These are phyloP conservation scores for Pampus argenteus DNA, from an alignment of 2,797 vertebrate genomes.

Conservation along the genomic window DNA sequence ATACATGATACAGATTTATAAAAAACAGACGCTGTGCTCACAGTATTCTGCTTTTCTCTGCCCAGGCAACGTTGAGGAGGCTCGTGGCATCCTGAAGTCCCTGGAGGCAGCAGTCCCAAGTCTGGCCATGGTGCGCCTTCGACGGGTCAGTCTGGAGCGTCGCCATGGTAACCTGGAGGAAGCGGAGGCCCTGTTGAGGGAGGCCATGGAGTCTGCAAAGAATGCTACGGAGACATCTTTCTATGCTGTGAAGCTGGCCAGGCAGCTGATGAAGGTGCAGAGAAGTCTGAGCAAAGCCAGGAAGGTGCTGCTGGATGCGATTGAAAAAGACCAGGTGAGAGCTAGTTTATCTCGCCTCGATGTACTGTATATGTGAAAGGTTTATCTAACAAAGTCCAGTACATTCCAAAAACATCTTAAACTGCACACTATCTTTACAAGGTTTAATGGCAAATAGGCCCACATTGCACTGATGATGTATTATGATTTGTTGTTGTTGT, in stretches of 20 bases:
- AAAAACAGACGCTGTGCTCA: neutral
- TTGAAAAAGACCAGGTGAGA: slow-evolving; percentile 93
- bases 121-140: slow-evolving; percentile 94
- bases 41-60: neutral
- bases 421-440: too few species aligned
- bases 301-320: slow-evolving; percentile 94
- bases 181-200: slow-evolving; percentile 91
- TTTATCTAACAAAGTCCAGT: neutral
- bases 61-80: slow-evolving; percentile 92
- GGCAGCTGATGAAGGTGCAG: slow-evolving; percentile 94
- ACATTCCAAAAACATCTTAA: neutral
- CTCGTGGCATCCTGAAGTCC: slow-evolving; percentile 89
- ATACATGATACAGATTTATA: neutral
- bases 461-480: neutral
- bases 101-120: slow-evolving; percentile 90
- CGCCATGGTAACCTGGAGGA: slow-evolving; percentile 94
- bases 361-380: too few species aligned
- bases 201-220: slow-evolving; percentile 90
- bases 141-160: slow-evolving; percentile 95
- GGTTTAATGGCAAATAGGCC: neutral
- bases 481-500: neutral
- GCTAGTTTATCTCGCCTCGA: neutral
- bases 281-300: slow-evolving; percentile 91
- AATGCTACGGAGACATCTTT: slow-evolving; percentile 89
- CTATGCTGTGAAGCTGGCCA: slow-evolving; percentile 94